Evolutionary conservation across 2,888 invertebrate species (phyloP).

Genomic region (Periphyllus acericola): DNA sequence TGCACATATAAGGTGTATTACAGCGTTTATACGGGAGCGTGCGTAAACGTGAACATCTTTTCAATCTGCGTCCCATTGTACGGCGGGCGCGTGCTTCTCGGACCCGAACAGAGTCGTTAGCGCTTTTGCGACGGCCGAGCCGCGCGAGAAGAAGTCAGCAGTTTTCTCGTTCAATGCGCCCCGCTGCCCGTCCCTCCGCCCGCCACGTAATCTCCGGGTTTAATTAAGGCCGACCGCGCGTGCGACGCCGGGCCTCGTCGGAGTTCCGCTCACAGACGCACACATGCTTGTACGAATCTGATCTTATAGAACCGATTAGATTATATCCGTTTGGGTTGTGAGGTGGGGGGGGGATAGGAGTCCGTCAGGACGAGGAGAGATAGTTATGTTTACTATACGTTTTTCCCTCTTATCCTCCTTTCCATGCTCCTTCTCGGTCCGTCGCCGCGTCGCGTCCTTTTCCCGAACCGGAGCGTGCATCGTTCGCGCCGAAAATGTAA

Average conservation of each 20-base stretch:
- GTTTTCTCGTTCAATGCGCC: slow-evolving; percentile 51
- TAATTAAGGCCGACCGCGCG: slow-evolving; percentile 38
- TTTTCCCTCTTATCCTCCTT: too few relatives aligned
- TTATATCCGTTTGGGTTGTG: too few relatives aligned
- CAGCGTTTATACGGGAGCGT: too few relatives aligned
- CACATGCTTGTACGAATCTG: neutral
- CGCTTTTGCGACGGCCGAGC: slow-evolving; percentile 14
- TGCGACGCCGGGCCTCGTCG: neutral
- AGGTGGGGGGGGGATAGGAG: neutral
- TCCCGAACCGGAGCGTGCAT: too few relatives aligned
- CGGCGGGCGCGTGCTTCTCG: slow-evolving; percentile 42
- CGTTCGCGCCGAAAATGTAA: too few relatives aligned
- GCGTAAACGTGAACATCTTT: slow-evolving; percentile 46
- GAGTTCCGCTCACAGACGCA: neutral
- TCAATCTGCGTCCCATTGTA: slow-evolving; percentile 60
- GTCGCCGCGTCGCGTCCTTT: too few relatives aligned
- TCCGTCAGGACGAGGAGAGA: neutral
- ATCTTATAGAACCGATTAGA: slow-evolving; percentile 18
- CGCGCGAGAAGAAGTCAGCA: slow-evolving; percentile 49
- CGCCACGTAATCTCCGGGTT: slow-evolving; percentile 32
- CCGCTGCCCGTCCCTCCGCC: neutral
- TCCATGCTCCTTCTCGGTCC: too few relatives aligned
- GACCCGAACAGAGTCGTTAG: slow-evolving; percentile 59
- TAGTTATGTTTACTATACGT: too few relatives aligned
- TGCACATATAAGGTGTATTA: neutral